Conservation (phyloP, 1,140 invertebrate species). For the Pseudobourletiella spinata region DNA sequence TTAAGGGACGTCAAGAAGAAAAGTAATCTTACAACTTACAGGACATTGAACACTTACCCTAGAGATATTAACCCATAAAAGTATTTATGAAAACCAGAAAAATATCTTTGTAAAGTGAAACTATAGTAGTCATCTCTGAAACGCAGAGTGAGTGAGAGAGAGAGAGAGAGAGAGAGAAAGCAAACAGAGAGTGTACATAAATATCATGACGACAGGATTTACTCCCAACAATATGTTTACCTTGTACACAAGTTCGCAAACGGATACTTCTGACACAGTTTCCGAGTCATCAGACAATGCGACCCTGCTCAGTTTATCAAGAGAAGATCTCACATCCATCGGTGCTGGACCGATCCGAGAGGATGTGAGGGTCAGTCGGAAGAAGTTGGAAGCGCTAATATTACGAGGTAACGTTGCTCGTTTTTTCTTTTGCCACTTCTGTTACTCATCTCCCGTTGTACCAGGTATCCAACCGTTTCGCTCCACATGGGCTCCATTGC, state of each 20-base stretch:
- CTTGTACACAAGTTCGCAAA: not conserved
- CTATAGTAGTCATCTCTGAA: no score
- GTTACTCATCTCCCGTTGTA: no score
- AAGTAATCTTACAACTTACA: not conserved
- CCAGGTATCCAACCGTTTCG: no score
- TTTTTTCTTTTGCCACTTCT: not conserved
- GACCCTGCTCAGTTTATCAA: slow-evolving; percentile 31
- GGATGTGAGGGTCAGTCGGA: slow-evolving; percentile 33
- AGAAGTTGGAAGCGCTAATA: slow-evolving; percentile 34
- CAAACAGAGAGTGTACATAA: no score
- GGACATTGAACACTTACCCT: not conserved
- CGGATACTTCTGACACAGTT: slow-evolving; percentile 30
- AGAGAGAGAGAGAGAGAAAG: no score
- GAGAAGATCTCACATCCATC: slow-evolving; percentile 25
- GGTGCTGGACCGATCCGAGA: slow-evolving; percentile 34
- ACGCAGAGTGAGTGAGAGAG: no score
- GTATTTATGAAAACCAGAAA: no score
- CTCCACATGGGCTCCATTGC: no score
- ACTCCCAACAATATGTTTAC: not conserved
- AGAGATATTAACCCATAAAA: no score
- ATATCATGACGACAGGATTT: not conserved
- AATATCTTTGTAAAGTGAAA: no score
- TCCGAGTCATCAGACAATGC: slow-evolving; percentile 36
- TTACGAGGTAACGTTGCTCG: slow-evolving; percentile 20
- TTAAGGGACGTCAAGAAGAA: no score